Conservation (phyloP, 2,113 vertebrate species). For the Megaleporinus macrocephalus region DNA sequence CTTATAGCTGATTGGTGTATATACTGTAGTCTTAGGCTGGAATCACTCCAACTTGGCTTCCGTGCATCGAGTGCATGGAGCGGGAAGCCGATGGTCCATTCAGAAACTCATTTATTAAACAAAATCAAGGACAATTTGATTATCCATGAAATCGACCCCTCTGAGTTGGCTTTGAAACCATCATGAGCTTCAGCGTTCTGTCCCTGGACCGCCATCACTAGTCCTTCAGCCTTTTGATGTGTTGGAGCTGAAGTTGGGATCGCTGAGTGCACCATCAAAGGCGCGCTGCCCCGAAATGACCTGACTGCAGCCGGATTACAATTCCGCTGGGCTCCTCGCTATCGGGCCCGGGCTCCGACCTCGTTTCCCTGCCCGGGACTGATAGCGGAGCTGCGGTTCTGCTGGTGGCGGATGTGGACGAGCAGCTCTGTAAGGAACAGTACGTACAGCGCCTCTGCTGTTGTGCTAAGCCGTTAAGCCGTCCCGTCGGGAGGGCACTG, state of each 20-base stretch:
- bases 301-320: conserved; percentile 29
- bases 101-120: no score
- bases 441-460: background rate
- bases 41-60: no score
- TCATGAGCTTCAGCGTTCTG: no score
- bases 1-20: no score
- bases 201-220: no score
- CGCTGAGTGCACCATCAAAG: conserved; percentile 32
- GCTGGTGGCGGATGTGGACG: background rate
- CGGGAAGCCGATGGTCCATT: no score
- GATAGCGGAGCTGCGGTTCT: conserved; percentile 3
- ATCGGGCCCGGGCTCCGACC: background rate
- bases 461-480: background rate
- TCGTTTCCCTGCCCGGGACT: conserved; percentile 17
- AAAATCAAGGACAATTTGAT: no score
- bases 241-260: conserved; percentile 14
- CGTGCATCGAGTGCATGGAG: no score
- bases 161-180: background rate
- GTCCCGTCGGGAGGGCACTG: background rate
- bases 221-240: conserved; percentile 19
- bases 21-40: no score
- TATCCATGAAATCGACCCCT: background rate
- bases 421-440: background rate
- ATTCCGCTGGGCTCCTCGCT: conserved; percentile 3
- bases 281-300: conserved; percentile 26